Base-by-base conservation (phyloP, 2,797 vertebrate species). In the Macroramphosus scolopax region DNA sequence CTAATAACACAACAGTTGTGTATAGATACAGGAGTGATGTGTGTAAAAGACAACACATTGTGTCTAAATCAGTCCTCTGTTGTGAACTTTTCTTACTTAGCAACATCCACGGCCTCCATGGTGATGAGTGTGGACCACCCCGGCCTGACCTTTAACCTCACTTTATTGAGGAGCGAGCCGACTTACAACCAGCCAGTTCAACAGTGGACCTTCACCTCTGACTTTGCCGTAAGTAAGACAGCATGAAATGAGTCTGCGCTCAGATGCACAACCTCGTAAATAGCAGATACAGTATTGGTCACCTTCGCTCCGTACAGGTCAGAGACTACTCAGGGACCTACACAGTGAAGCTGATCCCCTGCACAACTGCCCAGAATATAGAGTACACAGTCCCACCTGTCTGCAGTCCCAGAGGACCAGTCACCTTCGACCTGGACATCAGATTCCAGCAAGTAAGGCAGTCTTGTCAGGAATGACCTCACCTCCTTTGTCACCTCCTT, bases 261-360 rank as follows among this genome's bases (percentile, higher is more conserved):
- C 31, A 2, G 8, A 2, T 47, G 48, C 8, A 40, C 1, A 2
- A 28, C 25, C 26, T 12, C 10, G 0, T 32, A 15, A 50, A 20
- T 35, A 13, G 25, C 11, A 24, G 6, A 46, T 1, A 1, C 7
- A 17, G 5, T 17, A 12, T 56, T 2, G 34, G 8, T 44, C 22
- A 8, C 11, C 4, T 18, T 53, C 56, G 16, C 38, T 42, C 18
- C 7, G 1, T 32, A 1, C 63, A 98, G 95, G 91, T 97, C n/a
- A 90, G 94, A 26, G 95, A 98, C 82, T 98, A 97, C 67, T 96
- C 95, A 1, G 95, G 95, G n/a, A 90, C 82, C 0, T 98, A 95
- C 69, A 93, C 86, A 0, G 88, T 97, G 44, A 95, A 92, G 70
- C 80, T 98, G 73, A 83, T 95, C 47, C 91, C 95, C 2, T 98